Evolutionary conservation across 92 coral and sea anemone genomes (phyloP).

Genomic region (Siderastrea radians): DNA sequence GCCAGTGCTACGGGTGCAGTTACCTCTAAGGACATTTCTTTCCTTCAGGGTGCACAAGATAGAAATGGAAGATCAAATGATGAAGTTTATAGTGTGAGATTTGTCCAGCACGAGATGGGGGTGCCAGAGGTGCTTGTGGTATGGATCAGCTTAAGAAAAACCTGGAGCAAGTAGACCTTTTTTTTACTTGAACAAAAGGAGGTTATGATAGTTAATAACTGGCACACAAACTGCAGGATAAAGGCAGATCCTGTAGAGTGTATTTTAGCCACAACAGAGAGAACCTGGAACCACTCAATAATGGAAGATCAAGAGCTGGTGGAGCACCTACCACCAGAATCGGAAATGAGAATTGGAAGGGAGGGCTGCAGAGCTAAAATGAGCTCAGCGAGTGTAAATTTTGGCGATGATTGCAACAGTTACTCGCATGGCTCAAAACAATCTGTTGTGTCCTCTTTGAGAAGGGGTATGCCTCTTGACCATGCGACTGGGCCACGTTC

Average conservation of each 20-base stretch:
- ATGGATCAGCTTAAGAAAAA: background rate
- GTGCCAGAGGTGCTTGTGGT: background rate
- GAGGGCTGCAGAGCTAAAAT: background rate
- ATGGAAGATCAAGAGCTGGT: slow-evolving; percentile 42
- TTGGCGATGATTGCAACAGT: too few species aligned
- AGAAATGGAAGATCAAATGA: background rate
- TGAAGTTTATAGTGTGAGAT: slow-evolving; percentile 18
- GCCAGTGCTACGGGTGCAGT: slow-evolving; percentile 53
- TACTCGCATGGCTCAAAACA: too few species aligned
- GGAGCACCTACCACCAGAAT: slow-evolving; percentile 45
- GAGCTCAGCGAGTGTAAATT: too few species aligned
- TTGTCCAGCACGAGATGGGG: slow-evolving; percentile 17
- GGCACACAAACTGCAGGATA: slow-evolving; percentile 34
- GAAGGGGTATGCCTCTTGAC: too few species aligned
- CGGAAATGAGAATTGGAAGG: slow-evolving; percentile 17
- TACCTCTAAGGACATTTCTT: slow-evolving; percentile 3
- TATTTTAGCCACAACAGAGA: slow-evolving; percentile 2
- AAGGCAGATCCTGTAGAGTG: slow-evolving; percentile 21
- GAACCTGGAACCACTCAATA: background rate
- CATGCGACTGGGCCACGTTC: too few species aligned
- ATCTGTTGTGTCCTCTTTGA: too few species aligned
- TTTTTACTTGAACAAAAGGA: slow-evolving; percentile 38
- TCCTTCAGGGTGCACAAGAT: background rate
- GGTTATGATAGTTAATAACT: slow-evolving; percentile 32
- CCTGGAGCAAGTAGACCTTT: background rate